Evolutionary conservation across 2,797 vertebrate genomes (phyloP).

Genomic region (Dicrostonyx torquatus): DNA sequence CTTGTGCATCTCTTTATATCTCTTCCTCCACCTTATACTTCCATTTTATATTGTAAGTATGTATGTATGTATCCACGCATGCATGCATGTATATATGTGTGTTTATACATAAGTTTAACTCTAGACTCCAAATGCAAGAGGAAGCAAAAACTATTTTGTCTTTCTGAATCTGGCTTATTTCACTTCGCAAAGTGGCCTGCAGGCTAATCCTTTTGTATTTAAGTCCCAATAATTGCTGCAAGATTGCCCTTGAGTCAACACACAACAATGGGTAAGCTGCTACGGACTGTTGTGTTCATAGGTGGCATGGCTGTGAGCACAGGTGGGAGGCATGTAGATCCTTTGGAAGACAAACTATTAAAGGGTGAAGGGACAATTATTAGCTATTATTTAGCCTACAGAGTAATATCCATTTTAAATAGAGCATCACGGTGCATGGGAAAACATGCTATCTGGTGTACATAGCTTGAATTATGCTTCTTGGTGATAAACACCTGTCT

Average conservation of each 20-base stretch:
- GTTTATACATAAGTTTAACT: background rate
- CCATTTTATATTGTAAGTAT: background rate
- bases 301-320: background rate
- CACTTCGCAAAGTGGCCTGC: background rate
- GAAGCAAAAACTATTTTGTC: background rate
- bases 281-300: fast-evolving
- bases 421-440: background rate
- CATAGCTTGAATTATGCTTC: background rate
- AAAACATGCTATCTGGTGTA: background rate
- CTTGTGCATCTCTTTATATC: background rate
- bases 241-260: background rate
- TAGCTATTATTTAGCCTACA: background rate
- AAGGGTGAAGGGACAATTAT: background rate
- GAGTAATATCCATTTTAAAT: background rate
- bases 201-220: background rate
- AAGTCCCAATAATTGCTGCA: background rate
- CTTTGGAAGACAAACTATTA: background rate
- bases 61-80: background rate
- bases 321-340: background rate
- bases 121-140: background rate
- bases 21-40: background rate
- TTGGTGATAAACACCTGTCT: background rate
- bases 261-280: background rate
- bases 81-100: background rate
- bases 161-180: background rate